Evolutionary conservation across 2,113 vertebrate species (phyloP).

Genomic region (Aplodontia rufa): DNA sequence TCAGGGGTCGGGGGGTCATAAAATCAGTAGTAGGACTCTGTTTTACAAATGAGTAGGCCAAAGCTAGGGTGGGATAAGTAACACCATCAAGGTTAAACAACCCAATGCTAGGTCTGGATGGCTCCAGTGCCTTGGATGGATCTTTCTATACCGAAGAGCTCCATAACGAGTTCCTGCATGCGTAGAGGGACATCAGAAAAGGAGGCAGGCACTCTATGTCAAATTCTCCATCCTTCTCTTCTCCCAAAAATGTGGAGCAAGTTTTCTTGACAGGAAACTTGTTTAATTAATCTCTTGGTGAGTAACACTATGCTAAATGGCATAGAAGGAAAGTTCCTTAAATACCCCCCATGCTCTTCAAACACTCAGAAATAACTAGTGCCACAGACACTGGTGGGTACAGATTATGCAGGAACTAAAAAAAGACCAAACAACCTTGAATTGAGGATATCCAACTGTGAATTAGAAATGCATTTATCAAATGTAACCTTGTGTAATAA

Average conservation of each 20-base stretch:
- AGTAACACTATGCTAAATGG: background rate
- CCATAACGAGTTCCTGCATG: background rate
- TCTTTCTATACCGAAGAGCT: background rate
- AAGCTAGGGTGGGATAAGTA: too few species aligned
- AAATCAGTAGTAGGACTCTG: background rate
- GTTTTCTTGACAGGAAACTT: background rate
- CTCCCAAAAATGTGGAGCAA: background rate
- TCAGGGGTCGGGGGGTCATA: too few species aligned
- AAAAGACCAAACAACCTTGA: background rate
- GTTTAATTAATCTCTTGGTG: background rate
- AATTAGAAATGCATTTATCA: background rate
- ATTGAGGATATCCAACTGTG: background rate
- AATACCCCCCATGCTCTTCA: background rate
- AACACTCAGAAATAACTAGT: background rate
- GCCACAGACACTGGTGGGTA: background rate
- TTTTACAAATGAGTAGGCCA: background rate
- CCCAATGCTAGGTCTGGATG: fast-evolving
- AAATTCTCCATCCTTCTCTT: background rate
- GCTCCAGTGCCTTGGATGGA: background rate
- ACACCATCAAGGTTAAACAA: background rate
- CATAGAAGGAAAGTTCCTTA: background rate
- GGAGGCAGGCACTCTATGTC: background rate
- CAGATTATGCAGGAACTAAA: background rate
- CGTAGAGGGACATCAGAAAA: background rate
- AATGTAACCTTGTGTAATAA: background rate